These are phyloP conservation scores for Nudaria mundana DNA, from an alignment of 2,888 invertebrate genomes.

Conservation along the genomic window DNA sequence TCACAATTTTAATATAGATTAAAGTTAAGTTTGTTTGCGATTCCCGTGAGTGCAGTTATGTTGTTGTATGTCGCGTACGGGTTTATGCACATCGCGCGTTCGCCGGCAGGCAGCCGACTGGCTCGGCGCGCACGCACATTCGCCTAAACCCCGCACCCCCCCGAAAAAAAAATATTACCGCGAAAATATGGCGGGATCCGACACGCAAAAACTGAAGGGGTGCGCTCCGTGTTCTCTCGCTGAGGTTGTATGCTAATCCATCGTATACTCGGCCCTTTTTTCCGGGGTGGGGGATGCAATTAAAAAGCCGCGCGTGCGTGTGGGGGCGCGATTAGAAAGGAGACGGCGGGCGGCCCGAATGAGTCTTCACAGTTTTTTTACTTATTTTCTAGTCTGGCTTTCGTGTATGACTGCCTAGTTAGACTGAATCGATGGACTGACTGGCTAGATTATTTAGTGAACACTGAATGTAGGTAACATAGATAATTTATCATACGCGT, in stretches of 20 bases:
- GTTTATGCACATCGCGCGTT: conserved; percentile 61
- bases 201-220: conserved; percentile 76
- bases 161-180: conserved; percentile 63
- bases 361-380: conserved; percentile 71
- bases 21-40: conserved; percentile 22
- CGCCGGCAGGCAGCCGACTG: conserved; percentile 75
- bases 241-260: conserved; percentile 80
- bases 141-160: conserved; percentile 40
- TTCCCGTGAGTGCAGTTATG: conserved; percentile 46
- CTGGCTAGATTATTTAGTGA: conserved; percentile 29
- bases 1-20: conserved; percentile 37
- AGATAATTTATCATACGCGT: conserved; percentile 26
- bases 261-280: conserved; percentile 75
- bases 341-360: conserved; percentile 71
- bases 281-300: conserved; percentile 76
- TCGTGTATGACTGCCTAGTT: conserved; percentile 35
- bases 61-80: conserved; percentile 37
- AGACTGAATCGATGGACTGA: conserved; percentile 31
- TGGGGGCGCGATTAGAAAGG: conserved; percentile 79
- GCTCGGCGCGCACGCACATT: conserved; percentile 68
- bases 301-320: conserved; percentile 80
- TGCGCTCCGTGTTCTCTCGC: conserved; percentile 62
- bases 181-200: conserved; percentile 72
- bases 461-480: conserved; percentile 23
- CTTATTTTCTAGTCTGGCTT: conserved; percentile 76